These are phyloP conservation scores for Drosophila mimica DNA, from an alignment of 2,888 invertebrate species.

Conservation along the genomic window DNA sequence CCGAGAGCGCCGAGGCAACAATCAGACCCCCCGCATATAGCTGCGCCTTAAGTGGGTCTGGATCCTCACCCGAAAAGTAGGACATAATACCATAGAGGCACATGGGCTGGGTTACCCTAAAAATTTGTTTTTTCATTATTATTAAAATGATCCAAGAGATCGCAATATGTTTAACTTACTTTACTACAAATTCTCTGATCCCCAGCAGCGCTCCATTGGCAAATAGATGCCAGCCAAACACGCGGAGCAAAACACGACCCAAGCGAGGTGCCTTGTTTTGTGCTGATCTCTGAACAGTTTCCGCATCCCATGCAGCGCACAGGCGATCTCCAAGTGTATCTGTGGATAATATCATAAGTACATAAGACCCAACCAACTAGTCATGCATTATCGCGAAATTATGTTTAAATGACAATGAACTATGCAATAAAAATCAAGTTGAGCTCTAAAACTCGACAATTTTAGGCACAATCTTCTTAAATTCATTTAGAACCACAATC, in stretches of 20 bases:
- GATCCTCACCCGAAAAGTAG: constrained; percentile 85
- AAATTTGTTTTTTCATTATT: constrained; percentile 1
- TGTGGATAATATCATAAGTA: neutral
- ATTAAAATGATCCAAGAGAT: neutral
- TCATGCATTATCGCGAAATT: neutral
- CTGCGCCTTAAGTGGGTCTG: constrained; percentile 87
- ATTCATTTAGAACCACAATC: constrained; percentile 85
- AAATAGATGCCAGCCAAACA: constrained; percentile 86
- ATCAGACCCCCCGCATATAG: constrained; percentile 90
- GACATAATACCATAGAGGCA: constrained; percentile 88
- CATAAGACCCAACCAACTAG: neutral
- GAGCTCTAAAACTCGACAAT: neutral
- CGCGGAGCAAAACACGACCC: constrained; percentile 33
- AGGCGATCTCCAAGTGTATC: constrained; percentile 50
- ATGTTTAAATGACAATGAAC: neutral
- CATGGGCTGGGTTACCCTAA: constrained; percentile 88
- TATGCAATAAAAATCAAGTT: neutral
- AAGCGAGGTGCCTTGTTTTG: constrained; percentile 46
- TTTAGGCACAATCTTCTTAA: constrained; percentile 85
- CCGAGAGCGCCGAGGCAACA: constrained; percentile 89
- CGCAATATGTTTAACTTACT: constrained; percentile 55
- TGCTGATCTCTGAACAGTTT: constrained; percentile 39
- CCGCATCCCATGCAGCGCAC: constrained; percentile 53
- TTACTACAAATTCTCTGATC: constrained; percentile 87
- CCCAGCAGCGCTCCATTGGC: constrained; percentile 87